A percentile compares a stretch with the other conserved stretches of the same genome.
Evolutionary conservation across 2,888 invertebrate species (phyloP).

Genomic region (Drosophila parthenogenetica): DNA sequence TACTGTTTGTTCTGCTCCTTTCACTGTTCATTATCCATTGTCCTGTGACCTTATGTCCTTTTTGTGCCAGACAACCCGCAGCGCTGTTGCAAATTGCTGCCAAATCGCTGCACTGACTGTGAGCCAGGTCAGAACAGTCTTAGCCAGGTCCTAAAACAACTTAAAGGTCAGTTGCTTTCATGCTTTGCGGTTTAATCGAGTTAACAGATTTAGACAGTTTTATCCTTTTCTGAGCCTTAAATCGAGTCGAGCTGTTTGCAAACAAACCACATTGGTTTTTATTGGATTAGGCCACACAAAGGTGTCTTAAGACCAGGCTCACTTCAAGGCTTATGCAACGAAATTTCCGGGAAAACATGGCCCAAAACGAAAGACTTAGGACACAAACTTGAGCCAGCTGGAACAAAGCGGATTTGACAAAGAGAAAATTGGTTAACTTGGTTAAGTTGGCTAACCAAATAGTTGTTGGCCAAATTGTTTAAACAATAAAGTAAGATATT

Average conservation of each 20-base stretch:
- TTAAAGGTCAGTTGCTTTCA: slow-evolving; percentile 51
- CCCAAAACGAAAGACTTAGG: slow-evolving; percentile 56
- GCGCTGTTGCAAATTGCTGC: slow-evolving; percentile 68
- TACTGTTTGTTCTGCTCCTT: neutral
- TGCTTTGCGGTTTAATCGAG: slow-evolving; percentile 82
- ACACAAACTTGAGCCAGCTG: slow-evolving; percentile 38
- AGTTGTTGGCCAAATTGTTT: slow-evolving; percentile 27
- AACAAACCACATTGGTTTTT: slow-evolving; percentile 64
- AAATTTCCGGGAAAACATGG: slow-evolving; percentile 64
- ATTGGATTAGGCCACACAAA: slow-evolving; percentile 74
- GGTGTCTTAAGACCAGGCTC: slow-evolving; percentile 66
- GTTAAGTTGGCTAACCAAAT: neutral
- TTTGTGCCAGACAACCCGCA: slow-evolving; percentile 41
- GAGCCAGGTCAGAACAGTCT: slow-evolving; percentile 11
- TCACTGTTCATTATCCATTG: neutral
- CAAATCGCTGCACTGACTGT: slow-evolving; percentile 66
- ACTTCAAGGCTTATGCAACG: slow-evolving; percentile 49
- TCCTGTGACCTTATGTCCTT: neutral
- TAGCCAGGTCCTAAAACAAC: slow-evolving; percentile 38
- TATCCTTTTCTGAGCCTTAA: slow-evolving; percentile 36
- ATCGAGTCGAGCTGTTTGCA: slow-evolving; percentile 63
- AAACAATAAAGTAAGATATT: slow-evolving; percentile 41
- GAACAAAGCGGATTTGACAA: slow-evolving; percentile 24
- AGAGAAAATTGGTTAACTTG: slow-evolving; percentile 21
- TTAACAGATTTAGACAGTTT: slow-evolving; percentile 68